phyloP scores from a whole-genome alignment of 2,113 vertebrate genomes.

The Nyctibius bracteatus region DNA sequence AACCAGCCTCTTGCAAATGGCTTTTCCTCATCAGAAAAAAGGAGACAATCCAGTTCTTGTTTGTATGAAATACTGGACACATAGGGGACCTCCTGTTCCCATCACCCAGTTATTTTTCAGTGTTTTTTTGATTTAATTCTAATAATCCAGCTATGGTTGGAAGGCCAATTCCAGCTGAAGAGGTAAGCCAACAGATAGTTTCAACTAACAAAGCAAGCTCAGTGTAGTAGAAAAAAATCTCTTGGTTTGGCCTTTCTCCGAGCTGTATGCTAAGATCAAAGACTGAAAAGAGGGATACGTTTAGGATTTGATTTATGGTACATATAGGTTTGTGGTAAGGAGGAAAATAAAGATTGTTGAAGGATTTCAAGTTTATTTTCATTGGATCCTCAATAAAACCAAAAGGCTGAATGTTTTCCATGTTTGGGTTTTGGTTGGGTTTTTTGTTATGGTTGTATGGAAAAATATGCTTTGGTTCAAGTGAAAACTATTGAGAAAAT shows the following conservation, averaged over 20 bases:
- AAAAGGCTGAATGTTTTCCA: not conserved
- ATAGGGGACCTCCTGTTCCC: not conserved
- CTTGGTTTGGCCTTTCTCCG: not conserved
- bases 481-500: not conserved
- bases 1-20: not conserved
- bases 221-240: not conserved
- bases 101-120: not conserved
- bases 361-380: not conserved
- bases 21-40: not conserved
- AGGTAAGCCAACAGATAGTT: not conserved
- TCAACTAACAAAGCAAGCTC: not conserved
- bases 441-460: not conserved
- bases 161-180: not conserved
- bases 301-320: not conserved
- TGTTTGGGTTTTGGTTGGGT: not conserved
- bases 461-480: not conserved
- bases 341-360: not conserved
- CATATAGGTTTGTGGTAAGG: not conserved
- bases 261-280: not conserved
- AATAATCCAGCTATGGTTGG: not conserved
- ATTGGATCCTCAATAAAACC: not conserved
- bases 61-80: not conserved
- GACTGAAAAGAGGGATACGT: not conserved
- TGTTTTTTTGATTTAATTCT: not conserved
- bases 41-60: not conserved